Evolutionary conservation across 1,140 invertebrate species (phyloP), one percentile per base, ranked within the genome.

Genomic region (Diuraphis noxia): DNA sequence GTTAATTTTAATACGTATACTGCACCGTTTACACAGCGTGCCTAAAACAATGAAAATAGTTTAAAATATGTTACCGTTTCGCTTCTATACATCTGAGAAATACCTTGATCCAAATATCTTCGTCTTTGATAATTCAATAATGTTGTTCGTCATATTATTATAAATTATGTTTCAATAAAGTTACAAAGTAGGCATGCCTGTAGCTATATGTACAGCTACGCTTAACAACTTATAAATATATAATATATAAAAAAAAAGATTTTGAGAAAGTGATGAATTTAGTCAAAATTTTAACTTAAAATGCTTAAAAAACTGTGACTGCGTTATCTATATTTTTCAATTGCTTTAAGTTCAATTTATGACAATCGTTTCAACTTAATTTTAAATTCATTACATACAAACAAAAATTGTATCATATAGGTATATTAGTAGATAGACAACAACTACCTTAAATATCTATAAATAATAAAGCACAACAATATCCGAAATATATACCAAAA

Each of bases 1-100:
- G 56, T 72, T 72, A 72, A 72, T 72, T 72, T 72, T 72, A 72
- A 72, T 72, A 72, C 56, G 56, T 72, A 72, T 72, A 72, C 56
- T 72, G 13, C 30, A n/a, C n/a, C n/a, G 56, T 72, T 72, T 72
- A 72, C 56, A n/a, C 56, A 72, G 30, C 56, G 30, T 72, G 56
- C 56, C 56, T 72, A 72, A 72, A 72, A 72, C n/a, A 72, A 72
- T n/a, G 56, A 72, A 72, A 30, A 72, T n/a, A 72, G 56, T 72
- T 72, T 72, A 72, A 72, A 72, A 72, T 72, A 5, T 72, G 56
- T n/a, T 72, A 34, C 56, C 30, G 56, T 72, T 72, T 13, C 3
- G 13, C 56, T 10, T n/a, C 56, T 63, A 63, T 63, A 63, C 30
- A n/a, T 72, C 30, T 72, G n/a, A 72, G 30, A 72, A 72, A 72